phyloP scores from a whole-genome alignment of 2,113 vertebrate species.

The Sclerurus mexicanus region DNA sequence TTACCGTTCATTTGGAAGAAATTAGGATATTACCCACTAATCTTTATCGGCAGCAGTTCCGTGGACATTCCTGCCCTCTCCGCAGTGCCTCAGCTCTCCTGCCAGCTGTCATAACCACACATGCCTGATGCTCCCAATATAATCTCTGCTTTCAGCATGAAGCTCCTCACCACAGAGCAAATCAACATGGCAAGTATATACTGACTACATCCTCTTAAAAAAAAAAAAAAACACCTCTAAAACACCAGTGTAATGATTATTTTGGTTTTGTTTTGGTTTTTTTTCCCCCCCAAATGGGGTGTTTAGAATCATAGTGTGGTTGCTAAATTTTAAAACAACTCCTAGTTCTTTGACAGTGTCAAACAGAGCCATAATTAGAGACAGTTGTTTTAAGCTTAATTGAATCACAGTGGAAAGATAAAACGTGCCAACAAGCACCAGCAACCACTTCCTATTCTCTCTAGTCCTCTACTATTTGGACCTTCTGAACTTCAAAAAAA shows the following conservation, averaged over 20 bases:
- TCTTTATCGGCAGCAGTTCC: background rate
- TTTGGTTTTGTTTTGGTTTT: background rate
- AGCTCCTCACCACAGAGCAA: background rate
- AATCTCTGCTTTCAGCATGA: slow-evolving; percentile 1
- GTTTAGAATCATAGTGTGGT: background rate
- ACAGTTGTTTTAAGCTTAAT: background rate
- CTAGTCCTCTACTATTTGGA: background rate
- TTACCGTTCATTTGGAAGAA: background rate
- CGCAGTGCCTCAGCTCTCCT: background rate
- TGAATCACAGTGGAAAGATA: slow-evolving; percentile 1
- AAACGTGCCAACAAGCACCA: slow-evolving; percentile 1
- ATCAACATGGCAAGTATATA: background rate
- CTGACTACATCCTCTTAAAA: background rate
- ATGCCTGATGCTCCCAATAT: background rate
- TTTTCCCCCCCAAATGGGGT: background rate
- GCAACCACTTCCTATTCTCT: background rate
- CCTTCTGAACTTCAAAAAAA: background rate
- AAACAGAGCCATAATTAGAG: background rate
- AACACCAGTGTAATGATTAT: background rate
- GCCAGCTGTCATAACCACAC: slow-evolving; percentile 28
- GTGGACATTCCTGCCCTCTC: background rate
- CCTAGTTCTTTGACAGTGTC: background rate
- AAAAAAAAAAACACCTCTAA: background rate
- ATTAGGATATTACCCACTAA: background rate
- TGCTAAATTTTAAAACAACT: background rate